phyloP scores from a whole-genome alignment of 2,888 invertebrate genomes.

The Macrophya annulata region DNA sequence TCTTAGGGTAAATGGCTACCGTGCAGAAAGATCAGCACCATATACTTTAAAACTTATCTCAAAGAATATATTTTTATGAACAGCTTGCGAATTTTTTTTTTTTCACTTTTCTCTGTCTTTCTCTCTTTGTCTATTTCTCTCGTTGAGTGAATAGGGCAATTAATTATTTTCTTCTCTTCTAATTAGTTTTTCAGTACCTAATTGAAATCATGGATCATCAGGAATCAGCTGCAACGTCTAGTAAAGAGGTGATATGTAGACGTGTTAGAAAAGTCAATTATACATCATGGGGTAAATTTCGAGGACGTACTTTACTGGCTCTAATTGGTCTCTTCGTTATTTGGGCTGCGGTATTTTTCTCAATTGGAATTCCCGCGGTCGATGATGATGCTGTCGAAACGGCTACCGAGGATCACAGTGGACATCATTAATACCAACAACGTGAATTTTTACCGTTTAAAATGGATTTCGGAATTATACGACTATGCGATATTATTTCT shows the following conservation, averaged over 20 bases:
- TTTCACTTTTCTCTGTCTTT: too few species aligned
- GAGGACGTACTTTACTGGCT: slow-evolving; percentile 20
- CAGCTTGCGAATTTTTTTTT: background rate
- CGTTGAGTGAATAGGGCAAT: background rate
- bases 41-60: background rate
- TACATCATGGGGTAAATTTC: slow-evolving; percentile 30
- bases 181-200: background rate
- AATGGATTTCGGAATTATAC: background rate
- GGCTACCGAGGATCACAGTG: slow-evolving; percentile 10
- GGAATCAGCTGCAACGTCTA: background rate
- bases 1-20: background rate
- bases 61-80: background rate
- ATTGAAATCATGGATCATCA: slow-evolving; percentile 41
- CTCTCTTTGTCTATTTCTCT: background rate
- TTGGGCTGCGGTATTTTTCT: slow-evolving; percentile 46
- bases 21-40: background rate
- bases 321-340: slow-evolving; percentile 19
- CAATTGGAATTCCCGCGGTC: background rate
- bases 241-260: slow-evolving; percentile 14
- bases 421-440: background rate
- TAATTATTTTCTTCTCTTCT: background rate
- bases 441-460: background rate
- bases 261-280: background rate
- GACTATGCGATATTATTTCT: background rate
- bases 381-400: background rate